Percentiles rank a stretch among this genome's conserved stretches.
phyloP scores from a whole-genome alignment of 2,113 vertebrate species.

The Canis aureus region DNA sequence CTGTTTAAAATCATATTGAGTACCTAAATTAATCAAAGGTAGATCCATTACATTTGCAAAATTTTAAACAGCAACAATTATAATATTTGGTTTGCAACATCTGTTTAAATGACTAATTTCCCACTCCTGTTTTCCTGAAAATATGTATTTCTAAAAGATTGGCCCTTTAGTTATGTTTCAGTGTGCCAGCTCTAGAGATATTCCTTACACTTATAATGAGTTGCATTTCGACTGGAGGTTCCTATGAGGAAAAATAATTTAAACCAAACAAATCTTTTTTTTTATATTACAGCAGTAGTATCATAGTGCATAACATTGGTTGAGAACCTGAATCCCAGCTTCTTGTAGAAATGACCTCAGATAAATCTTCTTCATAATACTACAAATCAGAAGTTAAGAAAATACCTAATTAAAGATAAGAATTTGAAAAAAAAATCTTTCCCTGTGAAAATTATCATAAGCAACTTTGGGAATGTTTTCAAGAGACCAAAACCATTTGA shows the following conservation, averaged over 20 bases:
- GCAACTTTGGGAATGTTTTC: neutral
- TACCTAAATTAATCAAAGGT: constrained; percentile 74
- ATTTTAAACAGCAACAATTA: constrained; percentile 72
- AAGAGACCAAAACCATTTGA: neutral
- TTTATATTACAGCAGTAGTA: neutral
- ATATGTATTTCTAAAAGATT: constrained; percentile 46
- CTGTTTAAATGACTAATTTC: constrained; percentile 59
- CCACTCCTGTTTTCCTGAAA: constrained; percentile 37
- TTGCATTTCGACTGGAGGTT: constrained; percentile 38
- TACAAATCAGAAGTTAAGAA: neutral
- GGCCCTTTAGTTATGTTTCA: constrained; percentile 54
- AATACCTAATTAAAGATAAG: neutral
- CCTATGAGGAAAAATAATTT: constrained; percentile 19
- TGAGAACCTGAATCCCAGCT: neutral
- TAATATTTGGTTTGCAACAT: constrained; percentile 57
- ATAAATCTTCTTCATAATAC: neutral
- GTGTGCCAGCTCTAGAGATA: neutral
- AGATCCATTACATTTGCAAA: constrained; percentile 62
- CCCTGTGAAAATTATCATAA: constrained; percentile 13
- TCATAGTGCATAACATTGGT: neutral
- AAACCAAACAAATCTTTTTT: constrained; percentile 10
- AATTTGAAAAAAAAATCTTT: neutral
- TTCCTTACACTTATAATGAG: neutral
- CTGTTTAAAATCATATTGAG: constrained; percentile 53
- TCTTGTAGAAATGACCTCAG: neutral